phyloP scores from a whole-genome alignment of 1,140 invertebrate species.

The Thereuonema tuberculata region DNA sequence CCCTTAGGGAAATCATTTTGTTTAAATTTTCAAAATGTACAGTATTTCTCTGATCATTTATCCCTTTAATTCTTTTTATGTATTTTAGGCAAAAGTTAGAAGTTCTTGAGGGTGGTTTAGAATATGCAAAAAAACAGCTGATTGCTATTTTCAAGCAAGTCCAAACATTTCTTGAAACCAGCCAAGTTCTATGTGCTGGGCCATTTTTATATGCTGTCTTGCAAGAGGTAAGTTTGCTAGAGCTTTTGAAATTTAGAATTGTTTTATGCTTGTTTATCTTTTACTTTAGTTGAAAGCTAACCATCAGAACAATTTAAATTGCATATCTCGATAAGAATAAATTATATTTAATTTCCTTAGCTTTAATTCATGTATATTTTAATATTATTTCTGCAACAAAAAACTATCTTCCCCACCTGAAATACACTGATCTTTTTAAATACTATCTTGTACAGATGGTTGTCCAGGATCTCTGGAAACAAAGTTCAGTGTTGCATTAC shows the following conservation, averaged over 20 bases:
- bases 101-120: constrained; percentile 49
- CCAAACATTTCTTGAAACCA: constrained; percentile 61
- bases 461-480: no score
- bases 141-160: constrained; percentile 62
- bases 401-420: no score
- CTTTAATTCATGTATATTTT: no score
- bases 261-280: no score
- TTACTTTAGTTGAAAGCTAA: no score
- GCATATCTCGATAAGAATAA: no score
- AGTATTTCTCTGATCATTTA: not conserved
- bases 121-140: constrained; percentile 55
- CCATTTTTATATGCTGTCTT: constrained; percentile 78
- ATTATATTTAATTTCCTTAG: not conserved
- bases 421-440: no score
- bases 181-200: constrained; percentile 66
- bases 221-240: constrained; percentile 43
- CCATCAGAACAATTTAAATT: no score
- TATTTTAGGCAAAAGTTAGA: constrained; percentile 25
- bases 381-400: no score
- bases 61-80: constrained; percentile 2
- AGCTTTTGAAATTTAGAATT: constrained; percentile 9
- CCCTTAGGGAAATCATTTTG: no score
- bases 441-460: no score
- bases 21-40: not conserved
- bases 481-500: no score